Percentiles rank a stretch among this genome's conserved stretches.
Conservation (phyloP, 2,113 vertebrate species). For the Rhea pennata region DNA sequence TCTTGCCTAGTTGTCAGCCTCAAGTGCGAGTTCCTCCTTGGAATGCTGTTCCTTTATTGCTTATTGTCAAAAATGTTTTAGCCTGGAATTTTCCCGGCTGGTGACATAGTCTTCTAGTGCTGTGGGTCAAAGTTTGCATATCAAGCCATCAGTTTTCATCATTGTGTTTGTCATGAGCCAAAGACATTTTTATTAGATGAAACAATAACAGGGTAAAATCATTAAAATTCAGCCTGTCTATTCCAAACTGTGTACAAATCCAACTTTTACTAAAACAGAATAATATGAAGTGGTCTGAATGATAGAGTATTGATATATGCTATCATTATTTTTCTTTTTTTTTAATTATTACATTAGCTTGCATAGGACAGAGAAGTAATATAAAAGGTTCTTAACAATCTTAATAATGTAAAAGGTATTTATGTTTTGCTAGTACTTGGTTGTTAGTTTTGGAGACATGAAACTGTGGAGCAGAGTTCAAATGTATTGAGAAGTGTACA, state of each 20-base stretch:
- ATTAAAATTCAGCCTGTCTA: background rate
- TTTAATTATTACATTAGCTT: background rate
- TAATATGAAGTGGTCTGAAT: background rate
- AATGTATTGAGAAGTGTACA: background rate
- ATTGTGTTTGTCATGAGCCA: slow-evolving; percentile 55
- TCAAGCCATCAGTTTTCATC: slow-evolving; percentile 69
- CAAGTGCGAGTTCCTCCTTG: slow-evolving; percentile 58
- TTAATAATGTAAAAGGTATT: background rate
- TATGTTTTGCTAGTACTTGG: background rate
- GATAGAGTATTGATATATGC: background rate
- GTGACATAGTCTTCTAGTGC: slow-evolving; percentile 38
- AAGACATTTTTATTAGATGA: background rate
- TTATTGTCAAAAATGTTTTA: slow-evolving; percentile 56
- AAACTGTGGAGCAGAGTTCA: background rate
- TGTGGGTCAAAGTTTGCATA: slow-evolving; percentile 69
- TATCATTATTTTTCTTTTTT: background rate
- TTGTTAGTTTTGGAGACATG: background rate
- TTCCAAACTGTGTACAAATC: background rate
- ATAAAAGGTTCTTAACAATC: background rate
- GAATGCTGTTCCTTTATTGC: slow-evolving; percentile 71
- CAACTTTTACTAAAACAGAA: background rate
- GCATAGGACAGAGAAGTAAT: background rate
- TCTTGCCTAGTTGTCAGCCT: slow-evolving; percentile 19
- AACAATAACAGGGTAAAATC: background rate
- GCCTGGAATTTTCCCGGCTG: slow-evolving; percentile 40